These are phyloP conservation scores for Hylaea fasciaria DNA, from an alignment of 2,888 invertebrate genomes.

Conservation along the genomic window DNA sequence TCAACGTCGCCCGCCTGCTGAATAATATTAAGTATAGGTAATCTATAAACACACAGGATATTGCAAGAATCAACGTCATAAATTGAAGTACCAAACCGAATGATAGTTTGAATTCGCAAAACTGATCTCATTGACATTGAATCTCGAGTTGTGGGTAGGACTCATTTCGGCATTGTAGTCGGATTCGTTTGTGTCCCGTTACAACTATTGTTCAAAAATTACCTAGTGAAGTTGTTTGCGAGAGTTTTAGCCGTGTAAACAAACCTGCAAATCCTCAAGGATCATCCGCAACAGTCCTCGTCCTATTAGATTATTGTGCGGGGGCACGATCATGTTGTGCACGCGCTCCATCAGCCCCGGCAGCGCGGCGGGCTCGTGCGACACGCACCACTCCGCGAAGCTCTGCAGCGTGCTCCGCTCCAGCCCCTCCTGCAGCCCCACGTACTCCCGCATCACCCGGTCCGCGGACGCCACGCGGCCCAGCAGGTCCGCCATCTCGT, in stretches of 20 bases:
- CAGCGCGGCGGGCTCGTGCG: conserved; percentile 87
- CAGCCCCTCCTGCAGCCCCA: conserved; percentile 77
- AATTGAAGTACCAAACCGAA: conserved; percentile 8
- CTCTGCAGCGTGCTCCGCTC: conserved; percentile 88
- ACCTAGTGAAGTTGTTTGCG: neutral
- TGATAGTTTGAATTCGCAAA: conserved; percentile 7
- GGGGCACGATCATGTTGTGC: conserved; percentile 86
- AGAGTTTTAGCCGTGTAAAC: conserved; percentile 8
- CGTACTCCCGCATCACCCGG: conserved; percentile 85
- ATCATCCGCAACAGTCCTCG: conserved; percentile 74
- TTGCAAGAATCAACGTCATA: neutral
- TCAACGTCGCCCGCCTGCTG: neutral
- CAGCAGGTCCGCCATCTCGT: conserved; percentile 86
- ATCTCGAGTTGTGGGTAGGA: conserved; percentile 25
- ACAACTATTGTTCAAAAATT: conserved; percentile 11
- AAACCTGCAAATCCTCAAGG: conserved; percentile 71
- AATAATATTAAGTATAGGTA: neutral
- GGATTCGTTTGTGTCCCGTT: conserved; percentile 16
- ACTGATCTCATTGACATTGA: conserved; percentile 29
- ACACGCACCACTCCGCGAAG: conserved; percentile 89
- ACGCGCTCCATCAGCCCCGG: conserved; percentile 87
- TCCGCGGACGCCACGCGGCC: conserved; percentile 86
- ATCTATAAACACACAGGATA: too few species aligned
- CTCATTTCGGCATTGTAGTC: conserved; percentile 22
- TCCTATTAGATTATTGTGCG: conserved; percentile 71